Base-by-base conservation (phyloP, 2,888 invertebrate genomes). In the Steromphala cineraria region DNA sequence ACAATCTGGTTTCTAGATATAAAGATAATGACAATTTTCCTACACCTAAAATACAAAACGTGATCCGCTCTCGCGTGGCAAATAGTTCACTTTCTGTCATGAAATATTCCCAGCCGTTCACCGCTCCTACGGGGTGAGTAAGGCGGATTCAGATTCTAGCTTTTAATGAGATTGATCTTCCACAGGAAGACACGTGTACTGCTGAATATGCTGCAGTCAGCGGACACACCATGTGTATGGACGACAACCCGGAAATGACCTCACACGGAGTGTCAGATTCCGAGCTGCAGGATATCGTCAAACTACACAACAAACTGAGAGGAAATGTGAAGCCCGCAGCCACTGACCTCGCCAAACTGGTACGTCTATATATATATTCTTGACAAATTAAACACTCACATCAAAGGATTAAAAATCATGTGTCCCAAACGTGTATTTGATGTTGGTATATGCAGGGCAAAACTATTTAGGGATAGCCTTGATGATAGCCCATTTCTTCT, bases 171-270 rank as follows among this genome's bases (percentile, higher is more conserved):
- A 36, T 36, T 36, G 36, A 46, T 46, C 10, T 46, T 46, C 8
- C 4, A 46, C 46, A 46, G 46, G 46, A 24, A 17, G 21, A 62
- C 62, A 62, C 62, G 17, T 62, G 62, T 56, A 81, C 79, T 1
- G 24, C 77, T 1, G 89, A 89, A 52, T 90, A 83, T 75, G 71
- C 81, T 21, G 53, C 75, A 2, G 80, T 88, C 13, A 78, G 84
- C 0, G 88, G 86, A 1, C 89, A 89, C 75, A 90, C 90, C 7
- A 84, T 91, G 83, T 91, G 91, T 82, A 78, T 87, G 83, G 80
- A 75, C 1, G 91, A 91, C 80, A 84, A 86, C 78, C 76, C 80
- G 10, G 82, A 75, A 13, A 86, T 89, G 7, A 81, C 81, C 19
- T 71, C 75, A n/a, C 80, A 82, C 17, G 90, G 90, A 1, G 84